Base-by-base conservation (phyloP, 2,797 vertebrate genomes). In the Lagocephalus sceleratus region DNA sequence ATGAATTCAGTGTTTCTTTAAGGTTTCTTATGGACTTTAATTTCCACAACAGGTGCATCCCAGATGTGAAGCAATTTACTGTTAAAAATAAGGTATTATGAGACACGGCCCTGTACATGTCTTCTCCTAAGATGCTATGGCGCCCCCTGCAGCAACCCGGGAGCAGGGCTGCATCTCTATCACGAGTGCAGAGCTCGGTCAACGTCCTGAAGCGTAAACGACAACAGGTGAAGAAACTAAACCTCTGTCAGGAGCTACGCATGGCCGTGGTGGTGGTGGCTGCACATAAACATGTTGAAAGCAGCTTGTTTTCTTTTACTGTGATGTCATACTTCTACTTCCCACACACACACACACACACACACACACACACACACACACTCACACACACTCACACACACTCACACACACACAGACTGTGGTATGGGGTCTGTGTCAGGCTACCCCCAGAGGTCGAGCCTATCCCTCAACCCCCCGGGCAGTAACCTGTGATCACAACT, bases 401-500 rank as follows among this genome's bases (percentile, higher is more conserved):
- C 57, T 17, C 29, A 23, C 66, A 52, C 56, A 45, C 25, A 52
- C 60, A 59, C 49, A 60, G 38, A 49, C 56, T 60, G 17, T 51
- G 6, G 48, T 14, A 12, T 10, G 32, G 11, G 32, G 32, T 35
- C 11, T 35, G 57, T 68, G 65, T 69, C 66, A 55, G 63, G 49
- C 68, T 80, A 63, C 73, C 80, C 25, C 51, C 69, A 45, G 75
- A 45, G 72, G 32, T 44, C 60, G 29, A 12, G 69, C 80, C 75
- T 47, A 70, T 75, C 83, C 78, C 84, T 63, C 40, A 59, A 60
- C 46, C 66, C 60, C 74, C 62, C 9, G 51, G 62, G 76, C 53
- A 68, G 50, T 62, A 79, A 71, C 67, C 81, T 79, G 73, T 78
- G 85, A 71, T 79, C 81, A 79, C 73, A 70, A 75, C 54, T 81